Base-by-base conservation (phyloP, 2,888 invertebrate genomes). In the Polydrusus pterygomalis region DNA sequence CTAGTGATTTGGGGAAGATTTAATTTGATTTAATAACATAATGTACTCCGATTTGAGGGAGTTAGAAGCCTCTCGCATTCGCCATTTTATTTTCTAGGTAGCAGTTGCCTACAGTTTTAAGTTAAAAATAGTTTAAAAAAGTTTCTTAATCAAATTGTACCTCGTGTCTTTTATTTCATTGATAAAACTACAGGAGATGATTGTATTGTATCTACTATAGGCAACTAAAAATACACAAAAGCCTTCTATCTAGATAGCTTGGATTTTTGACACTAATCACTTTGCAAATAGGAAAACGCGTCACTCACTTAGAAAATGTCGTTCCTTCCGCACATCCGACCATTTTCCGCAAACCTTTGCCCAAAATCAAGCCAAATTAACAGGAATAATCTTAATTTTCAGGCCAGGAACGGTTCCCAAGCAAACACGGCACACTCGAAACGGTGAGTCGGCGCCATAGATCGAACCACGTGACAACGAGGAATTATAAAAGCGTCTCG, bases 401-500 rank as follows among this genome's bases (percentile, higher is more conserved):
- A 68, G 68, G 20, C 30, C n/a, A 43, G 15, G 18, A 43, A 56
- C 69, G 3, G 7, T 10, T 13, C 17, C 38, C 10, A 38, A 17
- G 15, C 17, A 17, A 38, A 11, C 38, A 17, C 15, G 9, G 11
- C 38, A 38, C 34, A 18, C 58, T 38, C 11, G 6, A 20, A 40
- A n/a, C 68, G 20, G 51, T 18, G 70, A 70, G 38, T 70, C 77
- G 77, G 62, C 77, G 77, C 74, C 49, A 65, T 70, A 71, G 13
- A 43, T 18, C 25, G 7, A 17, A 40, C 60, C 78, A 78, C 78
- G 78, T 78, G 78, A 75, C 76, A 62, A 3, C 7, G 54, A 34
- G 8, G 58, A 71, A 68, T 62, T 70, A 78, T 78, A 78, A 76
- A 78, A 78, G 63, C 78, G 60, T 10, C 17, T 49, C 25, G 40